Evolutionary conservation across 2,797 vertebrate genomes (phyloP), one percentile per base, ranked within the genome.

Genomic region (Threskiornis aethiopicus): DNA sequence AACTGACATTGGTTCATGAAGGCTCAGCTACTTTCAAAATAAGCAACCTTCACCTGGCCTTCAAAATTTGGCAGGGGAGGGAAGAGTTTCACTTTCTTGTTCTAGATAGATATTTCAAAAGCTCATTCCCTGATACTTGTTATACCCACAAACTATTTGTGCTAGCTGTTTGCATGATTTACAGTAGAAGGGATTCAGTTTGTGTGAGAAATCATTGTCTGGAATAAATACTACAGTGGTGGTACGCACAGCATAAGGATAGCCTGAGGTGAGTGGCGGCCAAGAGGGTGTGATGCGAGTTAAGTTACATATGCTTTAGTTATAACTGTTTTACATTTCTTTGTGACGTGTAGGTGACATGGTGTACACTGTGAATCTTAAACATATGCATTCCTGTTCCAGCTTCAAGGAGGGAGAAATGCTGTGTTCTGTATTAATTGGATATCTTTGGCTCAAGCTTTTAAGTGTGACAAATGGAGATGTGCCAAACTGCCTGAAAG

Each of bases 381-480:
- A 96, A 86, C 11, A 76, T 80, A 90, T 69, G 49, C 66, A 79
- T 65, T 91, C 97, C 85, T 91, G 20, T 91, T 96, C 69, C 35
- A 78, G 70, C 57, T 96, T 92, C 6, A 58, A 96, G 88, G 79
- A 95, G 52, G 33, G 51, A 86, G 84, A 96, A 94, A 83, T 81
- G 46, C 41, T 72, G 25, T 85, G 41, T 58, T 96, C 80, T 59
- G 16, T 95, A 97, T 98, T 98, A 98, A 97, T 96, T 94, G 91
- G 94, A 77, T 95, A 95, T 86, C 82, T 92, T 97, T 97, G 97
- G 96, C 96, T 97, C 37, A 35, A 86, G 89, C 73, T 72, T 91
- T 71, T 95, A 97, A 97, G 87, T 95, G 94, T 98, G 95, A 97
- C 96, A 98, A 96, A 98, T 91, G 95, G 96, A 97, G 97, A 97